Evolutionary conservation across 2,797 vertebrate species (phyloP).

Genomic region (Lepus townsendii): DNA sequence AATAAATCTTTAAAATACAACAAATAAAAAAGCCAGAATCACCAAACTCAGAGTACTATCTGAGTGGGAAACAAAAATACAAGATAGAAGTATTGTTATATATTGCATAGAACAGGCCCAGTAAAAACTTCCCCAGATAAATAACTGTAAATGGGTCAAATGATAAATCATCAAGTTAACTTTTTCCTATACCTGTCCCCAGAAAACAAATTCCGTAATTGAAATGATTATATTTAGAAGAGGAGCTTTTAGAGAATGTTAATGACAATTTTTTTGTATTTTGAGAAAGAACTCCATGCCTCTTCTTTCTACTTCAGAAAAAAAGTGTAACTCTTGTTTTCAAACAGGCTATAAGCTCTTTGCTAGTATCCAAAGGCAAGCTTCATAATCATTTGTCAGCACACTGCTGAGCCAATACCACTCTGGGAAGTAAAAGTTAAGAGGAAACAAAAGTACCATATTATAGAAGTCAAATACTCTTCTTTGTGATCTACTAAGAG

Average conservation of each 20-base stretch:
- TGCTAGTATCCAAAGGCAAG: slow-evolving; percentile 18
- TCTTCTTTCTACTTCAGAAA: slow-evolving; percentile 10
- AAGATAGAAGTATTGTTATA: background rate
- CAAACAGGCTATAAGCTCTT: background rate
- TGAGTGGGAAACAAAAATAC: background rate
- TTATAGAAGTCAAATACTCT: background rate
- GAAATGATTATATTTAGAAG: slow-evolving; percentile 36
- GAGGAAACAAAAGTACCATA: slow-evolving; percentile 10
- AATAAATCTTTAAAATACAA: too few relatives aligned
- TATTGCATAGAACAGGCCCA: background rate
- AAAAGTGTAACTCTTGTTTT: background rate
- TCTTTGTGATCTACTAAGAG: slow-evolving; percentile 15
- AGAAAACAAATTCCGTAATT: background rate
- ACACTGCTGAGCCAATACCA: background rate
- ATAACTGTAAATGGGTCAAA: background rate
- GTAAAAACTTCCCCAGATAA: background rate
- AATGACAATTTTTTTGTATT: slow-evolving; percentile 43
- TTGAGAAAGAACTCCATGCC: slow-evolving; percentile 19
- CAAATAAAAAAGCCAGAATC: background rate
- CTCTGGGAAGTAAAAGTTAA: background rate
- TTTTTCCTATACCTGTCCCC: background rate
- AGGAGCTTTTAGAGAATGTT: background rate
- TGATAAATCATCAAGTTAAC: slow-evolving; percentile 40
- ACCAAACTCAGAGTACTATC: slow-evolving; percentile 9
- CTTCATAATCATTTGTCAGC: background rate